These are phyloP conservation scores for Mastacembelus armatus DNA, from an alignment of 2,797 vertebrate species.

Conservation along the genomic window DNA sequence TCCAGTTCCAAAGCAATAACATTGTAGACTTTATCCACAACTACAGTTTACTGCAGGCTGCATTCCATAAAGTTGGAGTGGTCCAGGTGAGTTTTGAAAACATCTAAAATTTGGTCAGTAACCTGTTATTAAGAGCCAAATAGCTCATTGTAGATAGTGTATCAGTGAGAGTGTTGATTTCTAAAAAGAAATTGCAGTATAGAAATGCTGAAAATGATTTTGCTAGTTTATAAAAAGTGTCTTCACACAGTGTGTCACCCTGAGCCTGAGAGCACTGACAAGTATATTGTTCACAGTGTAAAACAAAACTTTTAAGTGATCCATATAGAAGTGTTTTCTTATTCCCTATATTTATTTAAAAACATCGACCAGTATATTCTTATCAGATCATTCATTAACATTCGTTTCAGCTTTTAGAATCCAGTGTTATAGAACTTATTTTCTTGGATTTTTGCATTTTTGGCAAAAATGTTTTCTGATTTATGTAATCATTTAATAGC, in stretches of 20 bases:
- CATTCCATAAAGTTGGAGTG: conserved; percentile 64
- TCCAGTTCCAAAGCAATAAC: conserved; percentile 56
- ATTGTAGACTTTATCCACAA: conserved; percentile 56
- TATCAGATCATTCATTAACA: no score
- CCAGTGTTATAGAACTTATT: not conserved
- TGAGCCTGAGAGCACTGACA: not conserved
- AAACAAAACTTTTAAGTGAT: not conserved
- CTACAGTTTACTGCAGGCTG: conserved; percentile 67
- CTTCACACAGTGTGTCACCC: not conserved
- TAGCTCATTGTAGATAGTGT: not conserved
- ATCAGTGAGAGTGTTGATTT: not conserved
- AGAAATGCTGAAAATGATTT: not conserved
- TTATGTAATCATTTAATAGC: not conserved
- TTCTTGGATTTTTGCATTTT: not conserved
- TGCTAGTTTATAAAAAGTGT: not conserved
- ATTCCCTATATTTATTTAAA: not conserved
- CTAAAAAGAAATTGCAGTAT: not conserved
- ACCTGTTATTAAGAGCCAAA: no score
- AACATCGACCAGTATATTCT: no score
- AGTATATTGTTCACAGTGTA: not conserved
- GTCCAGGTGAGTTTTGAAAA: conserved; percentile 52
- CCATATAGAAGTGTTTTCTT: not conserved
- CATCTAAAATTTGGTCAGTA: no score
- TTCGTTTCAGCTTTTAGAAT: no score
- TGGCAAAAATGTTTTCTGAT: not conserved